phyloP scores from a whole-genome alignment of 35 echinoderm and acorn worm genomes.

The Stichopus chloronotus region DNA sequence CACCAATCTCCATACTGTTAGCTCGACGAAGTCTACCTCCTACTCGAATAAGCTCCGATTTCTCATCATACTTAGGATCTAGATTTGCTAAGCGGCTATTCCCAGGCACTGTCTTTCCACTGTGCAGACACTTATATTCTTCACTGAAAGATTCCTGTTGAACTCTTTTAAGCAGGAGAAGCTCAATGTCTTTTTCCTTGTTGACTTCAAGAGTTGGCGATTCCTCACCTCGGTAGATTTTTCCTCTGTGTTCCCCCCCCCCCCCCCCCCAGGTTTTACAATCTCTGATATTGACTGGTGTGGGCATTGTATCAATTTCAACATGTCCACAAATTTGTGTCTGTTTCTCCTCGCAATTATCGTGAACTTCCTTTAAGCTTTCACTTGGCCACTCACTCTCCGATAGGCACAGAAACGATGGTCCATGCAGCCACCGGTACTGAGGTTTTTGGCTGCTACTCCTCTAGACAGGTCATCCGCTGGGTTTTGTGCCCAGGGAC shows the following conservation, averaged over 20 bases:
- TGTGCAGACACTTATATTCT: conserved; percentile 14
- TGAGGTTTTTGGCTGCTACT: not conserved
- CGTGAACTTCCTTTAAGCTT: conserved; percentile 11
- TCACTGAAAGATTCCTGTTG: conserved; percentile 15
- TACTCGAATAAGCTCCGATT: conserved; percentile 40
- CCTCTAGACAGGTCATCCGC: conserved; percentile 57
- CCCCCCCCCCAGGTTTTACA: conserved; percentile 32
- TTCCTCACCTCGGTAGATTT: not conserved
- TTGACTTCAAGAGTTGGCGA: conserved; percentile 23
- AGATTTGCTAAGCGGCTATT: conserved; percentile 20
- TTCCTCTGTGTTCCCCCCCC: conserved; percentile 10
- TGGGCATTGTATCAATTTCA: not conserved
- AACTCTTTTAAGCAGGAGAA: conserved; percentile 5
- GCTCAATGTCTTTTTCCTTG: not conserved
- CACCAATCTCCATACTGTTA: conserved; percentile 25
- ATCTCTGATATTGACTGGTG: conserved; percentile 9
- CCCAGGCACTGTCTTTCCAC: conserved; percentile 21
- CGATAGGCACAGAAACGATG: not conserved
- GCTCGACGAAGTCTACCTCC: conserved; percentile 46
- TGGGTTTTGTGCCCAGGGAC: conserved; percentile 7
- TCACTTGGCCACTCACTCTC: conserved; percentile 52
- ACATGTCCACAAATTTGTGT: conserved; percentile 1
- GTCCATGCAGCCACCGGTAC: conserved; percentile 23
- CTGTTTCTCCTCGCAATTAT: conserved; percentile 18
- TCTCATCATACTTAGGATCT: conserved; percentile 31